phyloP scores from a whole-genome alignment of 2,888 invertebrate genomes.

The Argyresthia albistria region DNA sequence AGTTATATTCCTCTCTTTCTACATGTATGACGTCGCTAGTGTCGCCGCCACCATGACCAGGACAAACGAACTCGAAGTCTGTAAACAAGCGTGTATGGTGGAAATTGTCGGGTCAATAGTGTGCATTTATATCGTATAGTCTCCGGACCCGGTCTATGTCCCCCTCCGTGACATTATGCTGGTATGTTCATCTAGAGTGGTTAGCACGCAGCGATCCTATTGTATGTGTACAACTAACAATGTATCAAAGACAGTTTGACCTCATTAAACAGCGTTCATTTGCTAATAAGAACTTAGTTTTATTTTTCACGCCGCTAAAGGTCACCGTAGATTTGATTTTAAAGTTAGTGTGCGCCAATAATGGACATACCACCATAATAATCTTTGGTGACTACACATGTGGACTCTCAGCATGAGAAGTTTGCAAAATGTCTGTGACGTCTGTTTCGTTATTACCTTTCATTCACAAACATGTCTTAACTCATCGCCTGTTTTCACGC shows the following conservation, averaged over 20 bases:
- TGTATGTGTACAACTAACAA: conserved; percentile 30
- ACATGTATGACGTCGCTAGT: conserved; percentile 1
- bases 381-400: conserved; percentile 23
- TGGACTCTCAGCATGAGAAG: conserved; percentile 4
- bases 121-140: conserved; percentile 12
- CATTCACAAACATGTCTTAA: neutral
- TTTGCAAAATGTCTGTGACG: conserved; percentile 11
- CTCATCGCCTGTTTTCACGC: conserved; percentile 12
- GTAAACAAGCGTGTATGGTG: neutral
- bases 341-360: conserved; percentile 13
- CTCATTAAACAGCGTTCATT: conserved; percentile 62
- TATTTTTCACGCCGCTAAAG: conserved; percentile 35
- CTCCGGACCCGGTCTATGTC: conserved; percentile 18
- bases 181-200: conserved; percentile 57
- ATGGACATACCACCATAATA: conserved; percentile 62
- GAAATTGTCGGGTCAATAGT: neutral
- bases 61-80: neutral
- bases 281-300: conserved; percentile 49
- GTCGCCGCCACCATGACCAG: neutral
- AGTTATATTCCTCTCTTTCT: neutral
- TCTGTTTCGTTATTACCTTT: neutral
- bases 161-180: conserved; percentile 31
- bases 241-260: conserved; percentile 56
- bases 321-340: conserved; percentile 23
- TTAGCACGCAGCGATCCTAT: conserved; percentile 22